These are phyloP conservation scores for Diprion similis DNA, from an alignment of 1,140 invertebrate species.

Conservation along the genomic window DNA sequence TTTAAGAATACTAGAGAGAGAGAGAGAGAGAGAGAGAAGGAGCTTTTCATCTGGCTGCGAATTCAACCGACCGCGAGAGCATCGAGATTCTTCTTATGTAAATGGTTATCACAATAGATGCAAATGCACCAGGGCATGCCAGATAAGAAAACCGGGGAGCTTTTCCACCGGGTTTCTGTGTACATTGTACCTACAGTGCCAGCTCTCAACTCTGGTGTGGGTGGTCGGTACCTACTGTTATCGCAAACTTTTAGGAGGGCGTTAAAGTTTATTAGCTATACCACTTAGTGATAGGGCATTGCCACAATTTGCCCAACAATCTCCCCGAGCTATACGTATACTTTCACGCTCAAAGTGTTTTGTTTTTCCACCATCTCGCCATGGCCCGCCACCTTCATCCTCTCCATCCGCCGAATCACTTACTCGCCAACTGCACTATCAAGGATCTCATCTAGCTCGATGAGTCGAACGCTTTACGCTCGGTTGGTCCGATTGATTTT, in stretches of 20 bases:
- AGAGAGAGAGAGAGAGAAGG: background rate
- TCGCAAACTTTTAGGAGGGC: background rate
- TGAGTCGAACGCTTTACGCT: no score
- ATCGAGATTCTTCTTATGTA: background rate
- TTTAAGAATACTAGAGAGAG: background rate
- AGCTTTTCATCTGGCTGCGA: no score
- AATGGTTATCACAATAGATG: constrained; percentile 7
- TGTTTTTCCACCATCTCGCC: no score
- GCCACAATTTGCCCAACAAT: background rate
- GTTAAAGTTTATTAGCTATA: background rate
- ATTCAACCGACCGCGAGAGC: background rate
- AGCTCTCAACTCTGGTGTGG: no score
- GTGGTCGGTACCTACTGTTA: background rate
- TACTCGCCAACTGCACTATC: no score
- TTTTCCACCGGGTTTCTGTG: background rate
- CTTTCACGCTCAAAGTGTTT: no score
- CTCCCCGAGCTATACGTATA: no score
- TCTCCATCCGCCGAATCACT: no score
- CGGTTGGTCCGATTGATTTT: no score
- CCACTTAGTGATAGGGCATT: background rate
- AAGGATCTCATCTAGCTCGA: no score
- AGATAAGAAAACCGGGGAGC: background rate
- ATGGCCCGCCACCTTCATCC: no score
- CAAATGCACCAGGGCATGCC: background rate
- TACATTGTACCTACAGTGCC: no score